Conservation (phyloP, 2,888 invertebrate species). For the Pristionchus mayeri region DNA sequence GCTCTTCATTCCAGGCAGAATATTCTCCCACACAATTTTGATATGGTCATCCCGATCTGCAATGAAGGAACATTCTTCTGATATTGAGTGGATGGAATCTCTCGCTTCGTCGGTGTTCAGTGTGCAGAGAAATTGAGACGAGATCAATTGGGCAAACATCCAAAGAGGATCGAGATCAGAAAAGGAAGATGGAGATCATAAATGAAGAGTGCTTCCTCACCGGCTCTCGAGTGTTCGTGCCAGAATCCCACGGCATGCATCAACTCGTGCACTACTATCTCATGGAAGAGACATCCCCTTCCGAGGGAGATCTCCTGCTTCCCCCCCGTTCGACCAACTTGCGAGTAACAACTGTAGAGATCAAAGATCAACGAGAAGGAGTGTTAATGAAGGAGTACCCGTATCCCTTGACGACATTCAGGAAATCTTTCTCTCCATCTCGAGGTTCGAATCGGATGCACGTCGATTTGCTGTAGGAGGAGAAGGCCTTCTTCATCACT, state of each 20-base stretch:
- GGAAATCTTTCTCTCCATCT: conserved; percentile 74
- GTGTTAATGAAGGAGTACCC: conserved; percentile 57
- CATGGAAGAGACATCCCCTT: conserved; percentile 75
- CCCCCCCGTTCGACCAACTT: conserved; percentile 75
- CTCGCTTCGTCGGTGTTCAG: neutral
- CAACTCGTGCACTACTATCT: conserved; percentile 75
- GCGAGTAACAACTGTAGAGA: conserved; percentile 74
- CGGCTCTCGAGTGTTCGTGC: conserved; percentile 75
- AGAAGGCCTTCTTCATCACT: conserved; percentile 71
- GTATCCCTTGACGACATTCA: conserved; percentile 75
- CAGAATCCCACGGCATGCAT: conserved; percentile 74
- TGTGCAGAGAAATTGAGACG: neutral
- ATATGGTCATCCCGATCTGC: conserved; percentile 78
- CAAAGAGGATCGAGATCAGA: too few species aligned
- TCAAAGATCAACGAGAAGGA: neutral
- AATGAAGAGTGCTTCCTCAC: conserved; percentile 48
- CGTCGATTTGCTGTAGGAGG: conserved; percentile 72
- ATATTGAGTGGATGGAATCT: neutral
- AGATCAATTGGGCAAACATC: conserved; percentile 9
- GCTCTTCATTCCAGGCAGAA: conserved; percentile 76
- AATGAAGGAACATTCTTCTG: neutral
- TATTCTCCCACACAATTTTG: conserved; percentile 76
- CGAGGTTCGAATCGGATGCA: conserved; percentile 77
- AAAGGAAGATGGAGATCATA: neutral
- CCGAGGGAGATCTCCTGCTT: conserved; percentile 73